A percentile compares a stretch with the other conserved stretches of the same genome.
Evolutionary conservation across 2,797 vertebrate genomes (phyloP).

Genomic region (Anguilla anguilla): DNA sequence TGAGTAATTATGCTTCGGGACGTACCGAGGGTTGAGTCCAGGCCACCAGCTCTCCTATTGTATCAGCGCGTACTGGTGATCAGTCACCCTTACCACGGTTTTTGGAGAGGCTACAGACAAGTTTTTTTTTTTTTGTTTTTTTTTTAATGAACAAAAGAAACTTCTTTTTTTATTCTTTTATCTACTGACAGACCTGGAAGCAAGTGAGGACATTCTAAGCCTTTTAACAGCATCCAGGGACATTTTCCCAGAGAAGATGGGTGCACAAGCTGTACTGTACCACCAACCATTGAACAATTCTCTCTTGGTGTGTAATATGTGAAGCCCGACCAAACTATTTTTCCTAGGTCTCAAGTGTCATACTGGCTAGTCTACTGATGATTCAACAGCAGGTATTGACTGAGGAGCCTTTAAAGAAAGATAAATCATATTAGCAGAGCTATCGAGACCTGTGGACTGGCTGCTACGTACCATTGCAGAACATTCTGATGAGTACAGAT

Average conservation of each 20-base stretch:
- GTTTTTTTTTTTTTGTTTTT: background rate
- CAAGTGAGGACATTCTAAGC: background rate
- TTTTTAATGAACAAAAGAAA: background rate
- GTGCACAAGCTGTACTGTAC: background rate
- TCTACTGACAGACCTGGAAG: background rate
- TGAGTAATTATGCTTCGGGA: constrained; percentile 12
- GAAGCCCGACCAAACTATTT: background rate
- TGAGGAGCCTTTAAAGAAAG: background rate
- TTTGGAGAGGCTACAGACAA: background rate
- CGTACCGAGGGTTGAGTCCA: background rate
- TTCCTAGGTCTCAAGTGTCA: background rate
- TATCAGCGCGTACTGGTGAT: background rate
- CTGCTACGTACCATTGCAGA: too few relatives aligned
- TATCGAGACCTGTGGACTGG: background rate
- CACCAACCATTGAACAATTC: background rate
- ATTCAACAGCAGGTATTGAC: background rate
- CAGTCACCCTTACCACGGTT: background rate
- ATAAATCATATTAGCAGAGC: background rate
- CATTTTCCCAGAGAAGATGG: background rate
- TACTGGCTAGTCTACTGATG: background rate
- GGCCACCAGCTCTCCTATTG: background rate
- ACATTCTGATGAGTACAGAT: too few relatives aligned
- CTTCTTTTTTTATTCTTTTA: background rate
- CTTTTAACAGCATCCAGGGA: background rate
- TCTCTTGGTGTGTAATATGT: background rate